Conservation (phyloP, 2,888 invertebrate species). For the Molorchus minor region DNA sequence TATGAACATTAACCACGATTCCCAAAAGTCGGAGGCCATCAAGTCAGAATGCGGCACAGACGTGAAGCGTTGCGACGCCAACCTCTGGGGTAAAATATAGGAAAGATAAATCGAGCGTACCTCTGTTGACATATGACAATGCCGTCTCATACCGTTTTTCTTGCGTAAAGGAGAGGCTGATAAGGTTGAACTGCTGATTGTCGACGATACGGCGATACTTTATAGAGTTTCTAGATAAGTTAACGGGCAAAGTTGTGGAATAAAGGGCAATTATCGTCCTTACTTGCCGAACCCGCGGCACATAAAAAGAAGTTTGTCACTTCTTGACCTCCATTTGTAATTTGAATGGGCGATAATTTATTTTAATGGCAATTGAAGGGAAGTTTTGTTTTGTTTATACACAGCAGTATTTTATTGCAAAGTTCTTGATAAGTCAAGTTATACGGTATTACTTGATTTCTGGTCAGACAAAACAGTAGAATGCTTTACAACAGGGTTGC, state of each 20-base stretch:
- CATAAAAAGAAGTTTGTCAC: neutral
- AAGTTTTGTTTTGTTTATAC: too few species aligned
- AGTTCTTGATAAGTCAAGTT: too few species aligned
- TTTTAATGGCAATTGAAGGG: too few species aligned
- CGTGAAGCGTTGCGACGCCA: constrained; percentile 53
- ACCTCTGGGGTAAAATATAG: constrained; percentile 57
- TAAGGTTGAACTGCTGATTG: constrained; percentile 43
- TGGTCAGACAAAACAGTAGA: too few species aligned
- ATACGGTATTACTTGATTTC: too few species aligned
- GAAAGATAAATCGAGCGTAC: constrained; percentile 60
- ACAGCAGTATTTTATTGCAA: too few species aligned
- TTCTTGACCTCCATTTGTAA: neutral
- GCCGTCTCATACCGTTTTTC: constrained; percentile 47
- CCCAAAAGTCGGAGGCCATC: constrained; percentile 42
- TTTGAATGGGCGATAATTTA: too few species aligned
- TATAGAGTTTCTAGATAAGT: constrained; percentile 14
- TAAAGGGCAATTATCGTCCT: constrained; percentile 1
- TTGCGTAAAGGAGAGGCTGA: constrained; percentile 41
- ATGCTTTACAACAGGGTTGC: too few species aligned
- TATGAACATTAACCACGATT: constrained; percentile 34
- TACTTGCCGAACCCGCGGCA: neutral
- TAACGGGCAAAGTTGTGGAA: constrained; percentile 9
- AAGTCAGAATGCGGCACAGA: constrained; percentile 49
- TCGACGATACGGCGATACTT: constrained; percentile 31
- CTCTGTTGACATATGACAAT: constrained; percentile 61